Evolutionary conservation across 1,140 invertebrate species (phyloP).

Genomic region (Aphelenchoides besseyi): DNA sequence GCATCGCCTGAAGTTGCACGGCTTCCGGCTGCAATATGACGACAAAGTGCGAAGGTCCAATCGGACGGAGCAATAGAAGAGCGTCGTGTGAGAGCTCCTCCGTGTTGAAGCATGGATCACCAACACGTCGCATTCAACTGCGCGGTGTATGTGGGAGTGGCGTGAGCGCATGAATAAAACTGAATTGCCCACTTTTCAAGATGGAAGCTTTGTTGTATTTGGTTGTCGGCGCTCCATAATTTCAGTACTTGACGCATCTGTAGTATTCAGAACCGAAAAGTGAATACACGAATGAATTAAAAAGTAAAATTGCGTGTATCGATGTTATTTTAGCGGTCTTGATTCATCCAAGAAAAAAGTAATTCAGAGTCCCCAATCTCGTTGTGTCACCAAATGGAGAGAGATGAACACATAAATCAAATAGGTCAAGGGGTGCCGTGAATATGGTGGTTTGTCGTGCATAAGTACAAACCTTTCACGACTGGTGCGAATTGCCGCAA

Average conservation of each 20-base stretch:
- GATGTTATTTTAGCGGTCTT: too few species aligned
- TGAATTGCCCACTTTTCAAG: slow-evolving; percentile 1
- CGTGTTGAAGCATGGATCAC: slow-evolving; percentile 1
- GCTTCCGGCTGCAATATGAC: neutral
- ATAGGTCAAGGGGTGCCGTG: neutral
- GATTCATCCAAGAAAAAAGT: too few species aligned
- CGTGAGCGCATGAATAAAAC: slow-evolving; percentile 5
- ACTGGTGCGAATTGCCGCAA: neutral
- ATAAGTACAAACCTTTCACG: neutral
- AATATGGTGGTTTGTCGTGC: neutral
- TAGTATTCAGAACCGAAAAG: neutral
- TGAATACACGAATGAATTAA: too few species aligned
- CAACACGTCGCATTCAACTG: neutral
- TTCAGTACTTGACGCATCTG: neutral
- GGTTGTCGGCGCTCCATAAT: neutral
- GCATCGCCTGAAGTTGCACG: neutral
- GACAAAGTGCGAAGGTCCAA: neutral
- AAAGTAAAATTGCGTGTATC: neutral
- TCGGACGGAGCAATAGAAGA: neutral
- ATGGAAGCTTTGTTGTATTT: neutral
- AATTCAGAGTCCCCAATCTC: too few species aligned
- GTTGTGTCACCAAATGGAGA: too few species aligned
- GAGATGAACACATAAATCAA: neutral
- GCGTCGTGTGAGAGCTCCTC: neutral
- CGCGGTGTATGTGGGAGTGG: neutral